phyloP scores from a whole-genome alignment of 2,888 invertebrate genomes.

The Oscheius myriophilus region DNA sequence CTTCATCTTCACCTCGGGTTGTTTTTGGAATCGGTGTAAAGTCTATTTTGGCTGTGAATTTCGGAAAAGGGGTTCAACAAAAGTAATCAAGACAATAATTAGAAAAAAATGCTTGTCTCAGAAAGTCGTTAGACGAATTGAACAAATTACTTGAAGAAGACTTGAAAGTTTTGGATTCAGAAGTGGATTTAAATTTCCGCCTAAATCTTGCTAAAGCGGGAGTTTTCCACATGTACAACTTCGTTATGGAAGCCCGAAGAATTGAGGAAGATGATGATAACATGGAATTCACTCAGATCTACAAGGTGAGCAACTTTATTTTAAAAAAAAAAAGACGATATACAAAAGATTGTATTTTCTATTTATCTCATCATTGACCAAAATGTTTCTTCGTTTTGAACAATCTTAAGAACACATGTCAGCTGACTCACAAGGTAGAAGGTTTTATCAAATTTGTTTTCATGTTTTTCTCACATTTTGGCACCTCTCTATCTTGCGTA shows the following conservation, averaged over 20 bases:
- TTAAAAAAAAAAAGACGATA: too few relatives aligned
- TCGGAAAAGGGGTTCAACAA: not conserved
- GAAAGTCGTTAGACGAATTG: slow-evolving; percentile 6
- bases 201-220: slow-evolving; percentile 16
- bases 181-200: slow-evolving; percentile 6
- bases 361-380: too few relatives aligned
- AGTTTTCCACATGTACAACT: slow-evolving; percentile 8
- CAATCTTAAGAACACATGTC: too few relatives aligned
- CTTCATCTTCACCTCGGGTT: slow-evolving; percentile 10
- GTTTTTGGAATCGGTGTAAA: slow-evolving; percentile 39
- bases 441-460: too few relatives aligned
- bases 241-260: not conserved
- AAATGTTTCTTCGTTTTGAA: too few relatives aligned
- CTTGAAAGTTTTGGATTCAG: not conserved
- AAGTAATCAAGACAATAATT: not conserved
- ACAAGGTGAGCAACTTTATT: slow-evolving; percentile 3
- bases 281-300: slow-evolving; percentile 23
- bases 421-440: too few relatives aligned
- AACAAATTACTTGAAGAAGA: slow-evolving; percentile 8
- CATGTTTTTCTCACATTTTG: too few relatives aligned
- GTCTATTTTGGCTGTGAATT: slow-evolving; percentile 14
- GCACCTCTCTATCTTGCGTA: too few relatives aligned
- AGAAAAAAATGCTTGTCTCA: not conserved
- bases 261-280: not conserved
- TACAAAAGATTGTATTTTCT: too few relatives aligned